phyloP scores from a whole-genome alignment of 2,888 invertebrate species.

The Cremastobaeus sp. region DNA sequence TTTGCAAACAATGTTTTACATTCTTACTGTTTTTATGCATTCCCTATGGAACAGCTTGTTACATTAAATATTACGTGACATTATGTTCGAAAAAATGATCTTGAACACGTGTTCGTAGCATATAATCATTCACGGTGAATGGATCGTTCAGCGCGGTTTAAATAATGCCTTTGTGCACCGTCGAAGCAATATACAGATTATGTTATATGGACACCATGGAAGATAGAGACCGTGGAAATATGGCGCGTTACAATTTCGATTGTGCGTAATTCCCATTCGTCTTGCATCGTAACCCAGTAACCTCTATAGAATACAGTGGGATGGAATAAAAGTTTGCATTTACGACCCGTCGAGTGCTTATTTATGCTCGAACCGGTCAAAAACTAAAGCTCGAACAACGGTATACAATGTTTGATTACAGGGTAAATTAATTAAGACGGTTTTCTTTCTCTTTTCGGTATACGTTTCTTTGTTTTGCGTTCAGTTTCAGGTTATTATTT shows the following conservation, averaged over 20 bases:
- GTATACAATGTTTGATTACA: not conserved
- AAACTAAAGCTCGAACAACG: too few species aligned
- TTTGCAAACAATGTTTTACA: conserved; percentile 17
- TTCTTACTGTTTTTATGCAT: too few species aligned
- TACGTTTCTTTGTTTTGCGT: conserved; percentile 23
- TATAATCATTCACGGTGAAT: conserved; percentile 34
- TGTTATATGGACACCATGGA: conserved; percentile 31
- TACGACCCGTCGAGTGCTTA: conserved; percentile 19
- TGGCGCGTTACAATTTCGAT: conserved; percentile 48
- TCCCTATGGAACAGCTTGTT: not conserved
- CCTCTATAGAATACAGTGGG: conserved; percentile 46
- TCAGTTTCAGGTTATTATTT: conserved; percentile 31
- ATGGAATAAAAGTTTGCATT: conserved; percentile 33
- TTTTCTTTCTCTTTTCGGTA: conserved; percentile 9
- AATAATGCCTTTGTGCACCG: conserved; percentile 23
- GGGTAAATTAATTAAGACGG: conserved; percentile 31
- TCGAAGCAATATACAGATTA: conserved; percentile 34
- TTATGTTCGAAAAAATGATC: conserved; percentile 15
- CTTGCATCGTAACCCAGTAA: conserved; percentile 48
- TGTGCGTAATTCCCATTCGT: conserved; percentile 40
- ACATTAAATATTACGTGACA: conserved; percentile 27
- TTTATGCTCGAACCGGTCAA: conserved; percentile 26
- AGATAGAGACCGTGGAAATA: conserved; percentile 58
- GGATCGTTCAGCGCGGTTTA: conserved; percentile 26
- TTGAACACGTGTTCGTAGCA: conserved; percentile 16